Conservation (phyloP, 2,888 invertebrate species). For the Operophtera brumata region DNA sequence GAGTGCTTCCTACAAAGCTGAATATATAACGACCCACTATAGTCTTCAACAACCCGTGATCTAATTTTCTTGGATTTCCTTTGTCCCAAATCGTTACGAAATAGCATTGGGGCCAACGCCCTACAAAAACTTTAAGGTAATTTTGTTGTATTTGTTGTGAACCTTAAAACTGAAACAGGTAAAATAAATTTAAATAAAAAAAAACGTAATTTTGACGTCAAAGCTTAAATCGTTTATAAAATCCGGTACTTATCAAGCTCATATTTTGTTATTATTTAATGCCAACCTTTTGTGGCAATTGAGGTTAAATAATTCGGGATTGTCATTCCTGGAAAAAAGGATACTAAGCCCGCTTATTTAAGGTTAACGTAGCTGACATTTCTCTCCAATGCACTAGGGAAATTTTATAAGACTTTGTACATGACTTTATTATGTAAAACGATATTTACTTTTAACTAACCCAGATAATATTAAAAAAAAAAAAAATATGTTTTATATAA, state of each 20-base stretch:
- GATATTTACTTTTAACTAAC: too few species aligned
- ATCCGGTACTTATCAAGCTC: conserved; percentile 7
- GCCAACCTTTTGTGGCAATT: conserved; percentile 29
- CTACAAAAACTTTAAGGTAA: background rate
- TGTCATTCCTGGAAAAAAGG: conserved; percentile 29
- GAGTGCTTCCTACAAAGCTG: too few species aligned
- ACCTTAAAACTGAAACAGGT: background rate
- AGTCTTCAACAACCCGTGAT: too few species aligned
- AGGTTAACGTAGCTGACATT: conserved; percentile 24
- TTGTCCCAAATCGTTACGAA: too few species aligned
- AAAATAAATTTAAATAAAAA: conserved; percentile 1
- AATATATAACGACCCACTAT: too few species aligned
- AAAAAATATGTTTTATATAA: too few species aligned
- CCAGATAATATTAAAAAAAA: too few species aligned
- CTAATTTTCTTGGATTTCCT: too few species aligned
- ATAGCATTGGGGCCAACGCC: background rate
- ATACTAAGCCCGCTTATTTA: conserved; percentile 23
- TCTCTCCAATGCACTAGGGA: conserved; percentile 17
- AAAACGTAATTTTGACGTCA: conserved; percentile 4
- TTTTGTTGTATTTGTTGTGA: background rate
- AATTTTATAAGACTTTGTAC: conserved; percentile 7
- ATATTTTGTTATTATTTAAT: conserved; percentile 15
- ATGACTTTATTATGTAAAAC: background rate
- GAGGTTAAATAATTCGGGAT: conserved; percentile 28
- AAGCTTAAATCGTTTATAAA: conserved; percentile 11